These are phyloP conservation scores for Eretmocerus hayati DNA, from an alignment of 2,888 invertebrate species.

Conservation along the genomic window DNA sequence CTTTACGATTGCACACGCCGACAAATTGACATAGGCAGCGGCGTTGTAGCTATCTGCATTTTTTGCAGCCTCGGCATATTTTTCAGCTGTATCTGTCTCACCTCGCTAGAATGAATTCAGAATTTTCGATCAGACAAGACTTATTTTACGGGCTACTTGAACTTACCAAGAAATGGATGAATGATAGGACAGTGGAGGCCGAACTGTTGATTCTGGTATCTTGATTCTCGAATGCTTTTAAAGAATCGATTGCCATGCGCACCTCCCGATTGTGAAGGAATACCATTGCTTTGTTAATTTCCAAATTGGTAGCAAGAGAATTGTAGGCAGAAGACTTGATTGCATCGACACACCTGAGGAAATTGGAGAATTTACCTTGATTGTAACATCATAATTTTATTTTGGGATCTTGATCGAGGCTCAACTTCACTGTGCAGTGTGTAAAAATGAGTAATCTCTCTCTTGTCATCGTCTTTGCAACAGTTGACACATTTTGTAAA, in stretches of 20 bases:
- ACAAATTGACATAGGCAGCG: slow-evolving; percentile 77
- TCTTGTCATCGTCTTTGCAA: no score
- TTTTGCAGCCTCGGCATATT: slow-evolving; percentile 67
- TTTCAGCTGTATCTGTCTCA: slow-evolving; percentile 69
- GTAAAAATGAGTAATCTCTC: no score
- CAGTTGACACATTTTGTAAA: no score
- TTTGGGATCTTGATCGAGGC: no score
- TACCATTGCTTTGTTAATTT: slow-evolving; percentile 84
- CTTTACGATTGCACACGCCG: slow-evolving; percentile 68
- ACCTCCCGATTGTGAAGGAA: slow-evolving; percentile 76
- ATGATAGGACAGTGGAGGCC: slow-evolving; percentile 78
- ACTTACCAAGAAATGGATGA: slow-evolving; percentile 70
- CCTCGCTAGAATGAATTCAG: slow-evolving; percentile 68
- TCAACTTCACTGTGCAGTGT: no score
- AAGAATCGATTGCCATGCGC: slow-evolving; percentile 70
- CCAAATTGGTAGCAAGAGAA: slow-evolving; percentile 76
- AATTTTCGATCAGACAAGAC: no score
- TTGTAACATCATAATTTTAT: no score
- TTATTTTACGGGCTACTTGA: no score
- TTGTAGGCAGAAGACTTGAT: slow-evolving; percentile 85
- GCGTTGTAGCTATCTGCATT: slow-evolving; percentile 71
- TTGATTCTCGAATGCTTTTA: slow-evolving; percentile 80
- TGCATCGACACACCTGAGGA: slow-evolving; percentile 85
- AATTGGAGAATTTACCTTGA: no score
- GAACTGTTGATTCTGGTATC: slow-evolving; percentile 77